Percentiles rank a stretch among this genome's conserved stretches.
Evolutionary conservation across 2,113 vertebrate species (phyloP).

Genomic region (Corythaixoides concolor): DNA sequence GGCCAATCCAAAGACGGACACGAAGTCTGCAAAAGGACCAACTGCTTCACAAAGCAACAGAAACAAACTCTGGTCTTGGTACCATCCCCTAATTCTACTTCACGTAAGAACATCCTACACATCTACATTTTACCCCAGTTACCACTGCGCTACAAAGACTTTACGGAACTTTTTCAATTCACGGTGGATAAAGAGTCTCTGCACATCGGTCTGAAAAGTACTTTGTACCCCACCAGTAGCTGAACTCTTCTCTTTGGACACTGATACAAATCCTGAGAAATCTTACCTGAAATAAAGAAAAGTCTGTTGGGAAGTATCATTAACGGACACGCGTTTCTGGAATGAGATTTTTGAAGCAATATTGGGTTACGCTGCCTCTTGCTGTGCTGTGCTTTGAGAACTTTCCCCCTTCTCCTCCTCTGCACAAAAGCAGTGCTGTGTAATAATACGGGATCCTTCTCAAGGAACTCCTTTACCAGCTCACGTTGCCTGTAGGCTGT

Average conservation of each 20-base stretch:
- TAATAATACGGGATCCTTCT: rapidly evolving
- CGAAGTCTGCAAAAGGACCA: not conserved
- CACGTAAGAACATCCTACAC: not conserved
- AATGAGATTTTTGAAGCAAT: not conserved
- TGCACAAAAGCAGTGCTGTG: not conserved
- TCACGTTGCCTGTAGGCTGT: not conserved
- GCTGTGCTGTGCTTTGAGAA: not conserved
- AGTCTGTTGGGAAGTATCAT: not conserved
- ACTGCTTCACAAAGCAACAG: not conserved
- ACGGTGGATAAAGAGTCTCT: not conserved
- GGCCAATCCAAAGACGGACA: not conserved
- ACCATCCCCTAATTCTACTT: rapidly evolving
- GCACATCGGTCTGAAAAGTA: not conserved
- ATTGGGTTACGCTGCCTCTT: not conserved
- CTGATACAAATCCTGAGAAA: not conserved
- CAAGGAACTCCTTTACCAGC: not conserved
- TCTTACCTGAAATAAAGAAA: not conserved
- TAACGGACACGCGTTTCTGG: rapidly evolving
- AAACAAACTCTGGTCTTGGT: not conserved
- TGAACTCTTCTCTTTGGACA: not conserved
- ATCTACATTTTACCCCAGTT: not conserved
- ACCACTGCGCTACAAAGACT: not conserved
- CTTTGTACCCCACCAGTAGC: not conserved
- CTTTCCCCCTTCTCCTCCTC: not conserved
- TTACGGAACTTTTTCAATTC: not conserved